These are phyloP conservation scores for Ceratina australensis DNA, from an alignment of 1,140 invertebrate species.

Conservation along the genomic window DNA sequence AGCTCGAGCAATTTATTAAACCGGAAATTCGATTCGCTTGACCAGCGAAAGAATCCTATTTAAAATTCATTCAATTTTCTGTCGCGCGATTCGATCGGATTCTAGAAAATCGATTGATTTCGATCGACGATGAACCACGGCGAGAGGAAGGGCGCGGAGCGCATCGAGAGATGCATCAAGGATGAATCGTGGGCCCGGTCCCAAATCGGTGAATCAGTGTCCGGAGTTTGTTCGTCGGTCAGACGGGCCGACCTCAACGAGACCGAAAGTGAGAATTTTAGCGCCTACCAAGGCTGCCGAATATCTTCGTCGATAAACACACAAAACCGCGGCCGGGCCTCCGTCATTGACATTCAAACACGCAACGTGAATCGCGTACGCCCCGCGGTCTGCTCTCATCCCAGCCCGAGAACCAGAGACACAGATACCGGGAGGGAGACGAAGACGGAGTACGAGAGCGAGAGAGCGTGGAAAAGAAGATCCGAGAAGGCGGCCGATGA, in stretches of 20 bases:
- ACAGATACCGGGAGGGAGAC: constrained; percentile 13
- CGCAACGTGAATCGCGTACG: constrained; percentile 18
- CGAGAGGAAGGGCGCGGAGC: no score
- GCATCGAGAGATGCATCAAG: no score
- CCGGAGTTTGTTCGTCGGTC: constrained; percentile 52
- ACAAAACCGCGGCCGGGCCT: constrained; percentile 25
- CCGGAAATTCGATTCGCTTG: no score
- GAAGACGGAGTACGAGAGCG: not conserved
- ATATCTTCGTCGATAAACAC: constrained; percentile 63
- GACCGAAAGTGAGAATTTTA: constrained; percentile 73
- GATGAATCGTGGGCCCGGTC: not conserved
- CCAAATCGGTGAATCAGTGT: constrained; percentile 57
- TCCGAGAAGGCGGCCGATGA: constrained; percentile 1
- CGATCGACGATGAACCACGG: no score
- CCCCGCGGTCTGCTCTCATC: constrained; percentile 10
- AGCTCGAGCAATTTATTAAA: no score
- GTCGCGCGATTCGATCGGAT: no score
- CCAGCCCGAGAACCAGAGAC: constrained; percentile 32
- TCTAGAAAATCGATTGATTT: no score
- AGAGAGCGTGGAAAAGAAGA: not conserved
- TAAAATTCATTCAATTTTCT: no score
- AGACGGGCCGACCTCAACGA: constrained; percentile 52
- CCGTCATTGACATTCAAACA: constrained; percentile 66
- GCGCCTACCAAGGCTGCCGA: constrained; percentile 69
- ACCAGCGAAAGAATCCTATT: no score